Evolutionary conservation across 2,113 vertebrate genomes (phyloP).

Genomic region (Tonatia bakeri): DNA sequence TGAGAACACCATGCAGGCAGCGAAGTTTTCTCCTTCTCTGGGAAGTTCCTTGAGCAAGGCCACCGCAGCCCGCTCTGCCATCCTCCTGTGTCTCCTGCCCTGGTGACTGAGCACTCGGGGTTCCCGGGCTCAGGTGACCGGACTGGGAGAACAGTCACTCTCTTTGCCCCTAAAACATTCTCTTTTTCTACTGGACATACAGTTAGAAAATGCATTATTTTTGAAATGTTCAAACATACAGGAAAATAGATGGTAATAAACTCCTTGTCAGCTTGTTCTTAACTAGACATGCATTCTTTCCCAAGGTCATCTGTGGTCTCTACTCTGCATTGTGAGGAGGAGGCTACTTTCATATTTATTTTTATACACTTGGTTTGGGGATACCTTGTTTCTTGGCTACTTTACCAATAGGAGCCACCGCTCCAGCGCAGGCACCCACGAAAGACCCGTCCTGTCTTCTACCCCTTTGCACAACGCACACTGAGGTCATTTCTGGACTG

Average conservation of each 20-base stretch:
- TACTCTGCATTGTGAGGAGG: not conserved
- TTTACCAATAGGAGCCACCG: not conserved
- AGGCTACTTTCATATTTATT: not conserved
- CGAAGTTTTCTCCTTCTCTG: not conserved
- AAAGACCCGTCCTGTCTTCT: not conserved
- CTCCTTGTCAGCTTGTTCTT: not conserved
- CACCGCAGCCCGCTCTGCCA: not conserved
- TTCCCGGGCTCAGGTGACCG: not conserved
- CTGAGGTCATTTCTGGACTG: not conserved
- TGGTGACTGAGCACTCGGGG: fast-evolving
- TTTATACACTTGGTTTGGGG: not conserved
- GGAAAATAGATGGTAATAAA: not conserved
- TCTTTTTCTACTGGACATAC: not conserved
- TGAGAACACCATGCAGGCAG: not conserved
- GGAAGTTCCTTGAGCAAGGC: not conserved
- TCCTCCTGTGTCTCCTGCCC: not conserved
- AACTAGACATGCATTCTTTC: not conserved
- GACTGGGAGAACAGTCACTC: fast-evolving
- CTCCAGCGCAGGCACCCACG: not conserved
- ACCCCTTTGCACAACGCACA: not conserved
- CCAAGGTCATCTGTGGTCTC: not conserved
- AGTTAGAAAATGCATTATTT: not conserved
- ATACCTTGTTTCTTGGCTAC: not conserved
- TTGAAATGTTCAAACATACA: not conserved
- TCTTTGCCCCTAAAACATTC: not conserved